Base-by-base conservation (phyloP, 1,140 invertebrate genomes). In the Whitmania pigra region DNA sequence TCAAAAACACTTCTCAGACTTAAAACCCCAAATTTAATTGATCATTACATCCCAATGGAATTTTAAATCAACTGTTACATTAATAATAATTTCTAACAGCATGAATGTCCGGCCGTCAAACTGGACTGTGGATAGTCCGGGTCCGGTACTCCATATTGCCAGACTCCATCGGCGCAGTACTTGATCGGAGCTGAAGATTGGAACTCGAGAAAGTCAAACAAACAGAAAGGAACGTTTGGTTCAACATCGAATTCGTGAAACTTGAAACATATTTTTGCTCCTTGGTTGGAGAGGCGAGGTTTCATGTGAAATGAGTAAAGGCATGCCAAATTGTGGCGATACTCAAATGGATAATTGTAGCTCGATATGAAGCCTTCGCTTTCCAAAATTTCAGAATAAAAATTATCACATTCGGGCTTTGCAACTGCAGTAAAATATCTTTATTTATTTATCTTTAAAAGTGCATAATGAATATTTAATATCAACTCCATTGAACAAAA, bases 261-360 rank as follows among this genome's bases (percentile, higher is more conserved):
- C 20, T 31, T 69, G 53, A 73, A 69, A 53, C 72, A 73, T n/a
- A 73, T 68, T 36, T 29, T 67, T 27, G 36, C 49, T 18, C 43
- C 49, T 22, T 49, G 31, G 40, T 69, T 36, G 0, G 72, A n/a
- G 53, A 36, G 53, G 25, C 27, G 29, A 53, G 29, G 15, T 49
- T 49, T 60, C 31, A 69, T 31, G 67, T 73, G 43, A 40, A 73
- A 69, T 15, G 49, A 22, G 36, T 73, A 73, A n/a, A 27, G 69
- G 29, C 72, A 73, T 13, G 72, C 69, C 18, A 73, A 66, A 40
- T 73, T 73, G 67, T 73, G 72, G 5, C 43, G 43, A 25, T 73
- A 73, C 29, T 73, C 31, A 49, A 73, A 73, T 18, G 72, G 72
- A 49, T 69, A 73, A 36, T 73, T 73, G 67, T 73, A 69, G 72